Evolutionary conservation across 2,113 vertebrate species (phyloP).

Genomic region (Paramormyrops kingsleyae): DNA sequence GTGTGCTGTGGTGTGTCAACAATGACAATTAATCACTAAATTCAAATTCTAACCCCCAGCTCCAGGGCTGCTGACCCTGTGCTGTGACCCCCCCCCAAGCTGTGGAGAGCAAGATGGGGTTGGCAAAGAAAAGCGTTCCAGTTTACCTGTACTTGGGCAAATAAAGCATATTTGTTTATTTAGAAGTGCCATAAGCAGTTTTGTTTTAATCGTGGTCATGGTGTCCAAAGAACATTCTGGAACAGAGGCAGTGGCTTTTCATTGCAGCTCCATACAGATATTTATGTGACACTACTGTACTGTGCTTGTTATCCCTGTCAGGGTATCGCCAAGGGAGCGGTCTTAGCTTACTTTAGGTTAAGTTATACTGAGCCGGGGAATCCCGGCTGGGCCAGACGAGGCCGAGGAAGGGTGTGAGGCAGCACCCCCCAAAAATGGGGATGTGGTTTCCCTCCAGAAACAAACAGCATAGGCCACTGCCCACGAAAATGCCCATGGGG

Average conservation of each 20-base stretch:
- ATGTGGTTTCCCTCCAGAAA: not conserved
- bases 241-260: not conserved
- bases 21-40: too few species aligned
- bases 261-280: not conserved
- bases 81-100: too few species aligned
- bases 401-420: not conserved
- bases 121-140: not conserved
- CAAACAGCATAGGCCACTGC: not conserved
- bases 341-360: not conserved
- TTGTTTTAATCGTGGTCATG: not conserved
- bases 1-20: too few species aligned
- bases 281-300: not conserved
- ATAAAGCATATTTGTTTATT: not conserved
- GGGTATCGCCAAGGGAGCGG: not conserved
- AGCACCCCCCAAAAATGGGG: not conserved
- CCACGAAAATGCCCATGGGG: not conserved
- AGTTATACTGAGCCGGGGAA: not conserved
- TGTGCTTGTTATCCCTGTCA: not conserved
- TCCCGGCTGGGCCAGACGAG: not conserved
- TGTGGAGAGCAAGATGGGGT: not conserved
- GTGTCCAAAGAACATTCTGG: not conserved
- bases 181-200: not conserved
- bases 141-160: not conserved
- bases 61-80: not conserved
- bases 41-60: not conserved